Base-by-base conservation (phyloP, 2,797 vertebrate genomes). In the Hapalemur alaotrensis region DNA sequence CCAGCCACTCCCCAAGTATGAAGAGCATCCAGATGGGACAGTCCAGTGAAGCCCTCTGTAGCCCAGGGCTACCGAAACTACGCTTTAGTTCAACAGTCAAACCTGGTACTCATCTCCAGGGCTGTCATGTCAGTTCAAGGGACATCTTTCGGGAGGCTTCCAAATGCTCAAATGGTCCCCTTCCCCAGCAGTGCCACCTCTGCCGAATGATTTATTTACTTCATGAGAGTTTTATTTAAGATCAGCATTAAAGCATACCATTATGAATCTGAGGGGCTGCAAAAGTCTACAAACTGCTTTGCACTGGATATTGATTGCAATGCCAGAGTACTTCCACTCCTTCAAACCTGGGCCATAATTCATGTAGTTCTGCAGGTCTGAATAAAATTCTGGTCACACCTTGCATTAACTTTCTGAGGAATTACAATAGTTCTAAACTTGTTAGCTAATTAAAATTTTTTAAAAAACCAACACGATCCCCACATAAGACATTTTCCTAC, bases 311-410 rank as follows among this genome's bases (percentile, higher is more conserved):
- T 4, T 7, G 28, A 41, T 4, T 6, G 20, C 43, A 43, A 4
- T 78, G 50, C 70, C 79, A 80, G 63, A 73, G 88, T 67, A 72
- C 50, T 86, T 86, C 89, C 61, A 30, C 28, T 10, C 93, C 93
- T 80, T 61, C 52, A 46, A 85, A 83, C 81, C 11, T 52, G 81
- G 69, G 54, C 86, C 91, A 35, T 35, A 2, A 20, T 17, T 91
- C 81, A 92, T 1, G 13, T 7, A 50, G 67, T 46, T 93, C 89
- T 82, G 43, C 83, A 78, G 79, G 73, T 7, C 50, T 52, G 65
- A 52, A 90, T 83, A 65, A 86, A 92, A 95, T 72, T 13, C 81
- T 92, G 76, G 59, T 57, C 57, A 91, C 41, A 78, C 59, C 48
- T 59, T 38, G 48, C 25, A 50, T 95, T 95, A n/a, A 72, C 52